Conservation (phyloP, 2,797 vertebrate genomes). For the Nannoperca obscura region DNA sequence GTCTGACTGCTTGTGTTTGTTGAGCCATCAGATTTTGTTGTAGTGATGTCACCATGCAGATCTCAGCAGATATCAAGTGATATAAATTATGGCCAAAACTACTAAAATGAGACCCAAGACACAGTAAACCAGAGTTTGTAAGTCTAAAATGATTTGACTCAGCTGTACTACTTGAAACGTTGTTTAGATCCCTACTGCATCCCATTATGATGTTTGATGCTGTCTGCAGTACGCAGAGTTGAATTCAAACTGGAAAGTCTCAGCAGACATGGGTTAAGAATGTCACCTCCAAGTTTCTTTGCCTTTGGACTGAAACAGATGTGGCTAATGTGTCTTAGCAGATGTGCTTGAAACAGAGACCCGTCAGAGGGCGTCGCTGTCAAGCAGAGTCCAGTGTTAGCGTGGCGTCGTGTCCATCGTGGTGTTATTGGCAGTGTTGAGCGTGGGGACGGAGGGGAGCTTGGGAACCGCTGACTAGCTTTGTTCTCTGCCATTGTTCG, state of each 20-base stretch:
- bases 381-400: slow-evolving; percentile 6
- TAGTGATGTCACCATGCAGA: not conserved
- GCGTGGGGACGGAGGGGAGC: slow-evolving; percentile 68
- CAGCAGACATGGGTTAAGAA: not conserved
- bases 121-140: not conserved
- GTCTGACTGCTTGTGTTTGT: not conserved
- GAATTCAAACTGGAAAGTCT: not conserved
- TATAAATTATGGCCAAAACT: not conserved
- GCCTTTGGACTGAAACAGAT: not conserved
- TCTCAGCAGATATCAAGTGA: not conserved
- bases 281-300: not conserved
- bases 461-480: slow-evolving; percentile 84
- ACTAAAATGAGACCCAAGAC: too few relatives aligned
- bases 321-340: not conserved
- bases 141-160: not conserved
- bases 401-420: slow-evolving; percentile 38
- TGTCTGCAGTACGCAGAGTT: not conserved
- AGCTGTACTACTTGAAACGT: not conserved
- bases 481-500: slow-evolving; percentile 83
- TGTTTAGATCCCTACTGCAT: not conserved
- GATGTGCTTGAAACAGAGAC: slow-evolving; percentile 5
- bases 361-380: slow-evolving; percentile 3
- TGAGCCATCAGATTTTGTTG: not conserved
- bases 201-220: not conserved
- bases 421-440: slow-evolving; percentile 38